Evolutionary conservation across 2,797 vertebrate species (phyloP), one percentile per base, ranked within the genome.

Genomic region (Neosalanx taihuensis): DNA sequence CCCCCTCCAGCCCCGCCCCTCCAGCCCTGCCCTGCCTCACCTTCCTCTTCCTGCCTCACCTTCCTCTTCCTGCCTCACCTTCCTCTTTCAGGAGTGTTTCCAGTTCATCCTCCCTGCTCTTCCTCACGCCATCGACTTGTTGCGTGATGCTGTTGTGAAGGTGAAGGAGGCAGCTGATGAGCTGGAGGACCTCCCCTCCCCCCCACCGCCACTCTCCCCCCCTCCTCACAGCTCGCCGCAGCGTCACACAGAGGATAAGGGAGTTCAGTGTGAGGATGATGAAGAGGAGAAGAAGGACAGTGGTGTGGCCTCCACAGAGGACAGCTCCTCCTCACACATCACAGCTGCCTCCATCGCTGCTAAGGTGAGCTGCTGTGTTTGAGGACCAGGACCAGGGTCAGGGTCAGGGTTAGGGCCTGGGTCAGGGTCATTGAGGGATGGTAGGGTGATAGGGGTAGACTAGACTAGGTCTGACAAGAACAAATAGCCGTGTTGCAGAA

Each of bases 231-330:
- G 94, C 84, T 97, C 95, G 85, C 96, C 96, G 62, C 95, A 93
- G 84, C 95, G 96, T 77, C 96, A 97, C 83, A 99, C 97, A 1
- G 97, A 98, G 91, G 97, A 99, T 89, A 98, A 98, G 91, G 97
- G 97, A 57, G 95, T 99, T 76, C 97, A 99, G 74, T 99, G 97
- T 76, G 97, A 99, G 88, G 97, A 99, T 84, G 97, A 99, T 83
- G 97, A 99, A 74, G 97, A 99, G 87, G 97, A 98, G 88, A 99
- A 99, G 91, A 99, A 99, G 90, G 97, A 99, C 83, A 99, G 97
- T 2, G 97, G 97, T 46, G 96, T 99, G 90, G 97, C 97, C 35
- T 99, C 97, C 87, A 98, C 97, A 57, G 97, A 99, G 92, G 97
- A 99, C 90, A 98, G 96, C 92, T 96, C 96, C 78, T 98, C 97